Percentiles rank a stretch among this genome's conserved stretches.
Evolutionary conservation across 2,888 invertebrate species (phyloP).

Genomic region (Sinohyriopsis cumingii): DNA sequence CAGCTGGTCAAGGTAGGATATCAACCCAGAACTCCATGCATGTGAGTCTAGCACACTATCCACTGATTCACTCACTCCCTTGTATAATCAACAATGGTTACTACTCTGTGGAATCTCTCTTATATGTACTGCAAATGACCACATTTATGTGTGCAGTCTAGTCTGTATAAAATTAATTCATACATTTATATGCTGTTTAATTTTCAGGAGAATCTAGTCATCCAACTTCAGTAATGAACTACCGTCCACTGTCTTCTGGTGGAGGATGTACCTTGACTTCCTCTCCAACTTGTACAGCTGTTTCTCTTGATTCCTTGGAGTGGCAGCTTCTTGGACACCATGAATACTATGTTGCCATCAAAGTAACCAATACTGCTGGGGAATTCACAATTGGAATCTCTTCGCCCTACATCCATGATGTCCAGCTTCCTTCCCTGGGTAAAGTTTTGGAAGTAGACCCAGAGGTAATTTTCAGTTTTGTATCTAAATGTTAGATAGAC

Average conservation of each 20-base stretch:
- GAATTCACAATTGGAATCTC: conserved; percentile 24
- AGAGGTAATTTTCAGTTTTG: conserved; percentile 1
- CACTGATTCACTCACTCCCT: no score
- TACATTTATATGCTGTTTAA: no score
- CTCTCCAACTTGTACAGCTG: conserved; percentile 24
- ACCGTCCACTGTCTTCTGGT: conserved; percentile 10
- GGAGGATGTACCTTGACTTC: conserved; percentile 14
- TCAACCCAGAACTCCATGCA: no score
- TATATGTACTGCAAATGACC: no score
- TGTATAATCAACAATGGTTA: no score
- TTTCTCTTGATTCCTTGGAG: conserved; percentile 10
- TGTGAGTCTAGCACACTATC: no score
- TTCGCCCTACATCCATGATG: conserved; percentile 31
- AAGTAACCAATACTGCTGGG: conserved; percentile 36
- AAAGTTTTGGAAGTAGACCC: conserved; percentile 30
- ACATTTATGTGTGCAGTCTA: no score
- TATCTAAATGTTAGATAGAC: no score
- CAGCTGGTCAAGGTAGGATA: no score
- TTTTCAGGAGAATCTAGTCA: conserved; percentile 7
- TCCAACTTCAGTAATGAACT: conserved; percentile 10
- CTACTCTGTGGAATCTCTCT: no score
- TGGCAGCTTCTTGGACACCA: conserved; percentile 36
- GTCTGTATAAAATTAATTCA: no score
- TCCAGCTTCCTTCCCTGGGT: conserved; percentile 30
- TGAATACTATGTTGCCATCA: conserved; percentile 35